Conservation (phyloP, 2,113 vertebrate genomes). For the Syngnathus floridae region DNA sequence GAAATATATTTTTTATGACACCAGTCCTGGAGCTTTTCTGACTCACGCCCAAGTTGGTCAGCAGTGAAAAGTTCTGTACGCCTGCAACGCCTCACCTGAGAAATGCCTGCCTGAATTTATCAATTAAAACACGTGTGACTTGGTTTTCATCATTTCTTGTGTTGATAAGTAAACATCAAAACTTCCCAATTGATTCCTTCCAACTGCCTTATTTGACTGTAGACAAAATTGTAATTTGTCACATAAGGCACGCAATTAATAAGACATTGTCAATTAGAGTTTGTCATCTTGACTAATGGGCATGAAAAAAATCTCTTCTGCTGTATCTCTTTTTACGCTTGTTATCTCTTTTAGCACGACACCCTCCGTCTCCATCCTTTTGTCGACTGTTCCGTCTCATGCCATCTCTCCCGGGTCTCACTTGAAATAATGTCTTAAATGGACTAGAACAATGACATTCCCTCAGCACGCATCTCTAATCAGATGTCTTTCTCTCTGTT, state of each 20-base stretch:
- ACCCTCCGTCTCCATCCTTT: constrained; percentile 24
- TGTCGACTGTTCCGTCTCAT: constrained; percentile 28
- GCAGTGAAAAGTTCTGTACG: constrained; percentile 47
- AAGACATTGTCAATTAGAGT: constrained; percentile 6
- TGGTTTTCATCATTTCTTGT: constrained; percentile 21
- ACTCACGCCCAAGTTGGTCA: constrained; percentile 6
- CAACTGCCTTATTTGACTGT: not conserved
- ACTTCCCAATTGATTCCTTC: constrained; percentile 10
- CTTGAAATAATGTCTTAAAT: constrained; percentile 69
- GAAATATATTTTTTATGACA: not conserved
- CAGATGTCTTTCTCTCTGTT: constrained; percentile 56
- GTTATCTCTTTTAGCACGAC: constrained; percentile 19
- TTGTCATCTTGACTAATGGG: constrained; percentile 8
- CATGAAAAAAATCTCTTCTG: not conserved
- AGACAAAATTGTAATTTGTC: constrained; percentile 21
- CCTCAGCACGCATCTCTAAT: constrained; percentile 65
- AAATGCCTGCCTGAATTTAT: constrained; percentile 54
- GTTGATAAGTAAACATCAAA: constrained; percentile 11
- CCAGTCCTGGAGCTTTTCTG: not conserved
- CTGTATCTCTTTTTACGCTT: not conserved
- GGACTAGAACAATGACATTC: constrained; percentile 69
- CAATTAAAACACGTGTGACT: constrained; percentile 47
- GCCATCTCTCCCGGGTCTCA: constrained; percentile 51
- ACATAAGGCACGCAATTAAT: not conserved
- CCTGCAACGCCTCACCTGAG: constrained; percentile 30